These are phyloP conservation scores for Dicyrtoma fusca DNA, from an alignment of 2,888 invertebrate species.

Conservation along the genomic window DNA sequence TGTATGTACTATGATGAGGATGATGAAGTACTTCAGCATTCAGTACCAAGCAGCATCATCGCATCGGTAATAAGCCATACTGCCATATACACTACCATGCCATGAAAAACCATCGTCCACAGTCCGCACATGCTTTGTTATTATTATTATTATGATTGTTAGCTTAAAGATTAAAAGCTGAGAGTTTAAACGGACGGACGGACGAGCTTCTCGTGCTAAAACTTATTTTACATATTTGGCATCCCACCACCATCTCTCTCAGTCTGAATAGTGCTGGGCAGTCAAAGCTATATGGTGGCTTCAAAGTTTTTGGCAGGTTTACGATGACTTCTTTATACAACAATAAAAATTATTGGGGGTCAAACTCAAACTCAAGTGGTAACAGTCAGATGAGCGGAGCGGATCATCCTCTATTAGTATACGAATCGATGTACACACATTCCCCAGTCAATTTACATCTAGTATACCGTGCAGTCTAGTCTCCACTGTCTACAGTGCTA, in stretches of 20 bases:
- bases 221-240: too few relatives aligned
- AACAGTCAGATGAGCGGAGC: too few relatives aligned
- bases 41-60: too few relatives aligned
- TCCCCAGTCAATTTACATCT: background rate
- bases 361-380: slow-evolving; percentile 38
- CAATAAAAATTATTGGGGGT: slow-evolving; percentile 41
- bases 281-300: slow-evolving; percentile 28
- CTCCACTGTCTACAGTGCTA: slow-evolving; percentile 3
- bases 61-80: too few relatives aligned
- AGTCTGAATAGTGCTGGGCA: slow-evolving; percentile 12
- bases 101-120: too few relatives aligned
- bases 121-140: background rate
- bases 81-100: too few relatives aligned
- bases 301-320: slow-evolving; percentile 41
- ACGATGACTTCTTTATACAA: slow-evolving; percentile 42
- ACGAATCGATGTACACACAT: background rate
- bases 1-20: background rate
- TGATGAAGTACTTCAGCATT: background rate
- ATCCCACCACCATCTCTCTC: background rate
- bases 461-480: background rate
- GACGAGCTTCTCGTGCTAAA: too few relatives aligned
- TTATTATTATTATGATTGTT: background rate
- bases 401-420: too few relatives aligned
- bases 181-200: too few relatives aligned
- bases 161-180: background rate